Conservation (phyloP, 64 coral and sea anemone genomes). For the Montipora cactus region DNA sequence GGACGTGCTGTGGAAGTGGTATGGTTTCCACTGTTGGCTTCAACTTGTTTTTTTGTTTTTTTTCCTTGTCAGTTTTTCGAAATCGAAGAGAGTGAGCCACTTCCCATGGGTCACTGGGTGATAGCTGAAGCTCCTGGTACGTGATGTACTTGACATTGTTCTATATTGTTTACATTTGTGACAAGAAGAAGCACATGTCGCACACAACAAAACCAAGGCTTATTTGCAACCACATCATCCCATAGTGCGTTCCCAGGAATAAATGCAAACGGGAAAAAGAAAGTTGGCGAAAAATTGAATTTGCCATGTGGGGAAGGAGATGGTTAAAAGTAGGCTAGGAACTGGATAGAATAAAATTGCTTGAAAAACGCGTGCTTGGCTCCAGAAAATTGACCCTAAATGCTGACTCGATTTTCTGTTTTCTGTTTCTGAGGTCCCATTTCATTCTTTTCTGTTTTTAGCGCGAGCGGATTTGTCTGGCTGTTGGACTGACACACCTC, state of each 20-base stretch:
- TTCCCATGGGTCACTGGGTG: constrained; percentile 84
- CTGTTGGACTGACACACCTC: constrained; percentile 96
- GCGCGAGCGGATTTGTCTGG: constrained; percentile 85
- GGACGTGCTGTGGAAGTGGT: not conserved
- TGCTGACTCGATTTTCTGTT: too few relatives aligned
- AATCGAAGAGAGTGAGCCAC: constrained; percentile 28
- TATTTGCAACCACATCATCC: too few relatives aligned
- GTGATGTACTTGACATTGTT: not conserved
- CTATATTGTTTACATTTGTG: not conserved
- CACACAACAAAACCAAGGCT: too few relatives aligned
- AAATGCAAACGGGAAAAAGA: too few relatives aligned
- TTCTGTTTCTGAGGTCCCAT: too few relatives aligned
- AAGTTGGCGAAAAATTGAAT: too few relatives aligned
- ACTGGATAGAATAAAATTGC: too few relatives aligned
- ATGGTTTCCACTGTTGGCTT: not conserved
- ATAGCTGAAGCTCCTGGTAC: constrained; percentile 90
- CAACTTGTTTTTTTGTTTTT: not conserved
- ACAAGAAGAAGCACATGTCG: not conserved
- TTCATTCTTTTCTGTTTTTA: not conserved
- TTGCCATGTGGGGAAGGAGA: too few relatives aligned
- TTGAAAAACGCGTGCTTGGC: too few relatives aligned
- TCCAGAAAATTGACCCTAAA: too few relatives aligned
- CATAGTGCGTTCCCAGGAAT: too few relatives aligned
- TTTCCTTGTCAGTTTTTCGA: constrained; percentile 74
- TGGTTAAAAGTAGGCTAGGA: too few relatives aligned